Conservation (phyloP, 2,888 invertebrate genomes). For the Noctua pronuba region DNA sequence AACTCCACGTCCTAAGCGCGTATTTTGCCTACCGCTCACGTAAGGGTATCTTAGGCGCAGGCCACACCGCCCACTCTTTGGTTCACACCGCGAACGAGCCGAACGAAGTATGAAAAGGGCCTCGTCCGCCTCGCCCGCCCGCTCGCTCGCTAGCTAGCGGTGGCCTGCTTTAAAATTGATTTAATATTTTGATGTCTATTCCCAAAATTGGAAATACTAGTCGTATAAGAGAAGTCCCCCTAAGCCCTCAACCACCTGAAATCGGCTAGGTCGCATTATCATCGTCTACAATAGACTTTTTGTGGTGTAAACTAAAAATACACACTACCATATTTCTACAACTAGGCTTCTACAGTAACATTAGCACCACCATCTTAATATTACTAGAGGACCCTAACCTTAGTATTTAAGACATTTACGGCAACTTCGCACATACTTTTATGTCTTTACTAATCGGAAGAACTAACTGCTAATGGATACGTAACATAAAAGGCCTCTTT, state of each 20-base stretch:
- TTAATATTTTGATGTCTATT: too few species aligned
- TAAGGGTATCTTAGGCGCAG: too few species aligned
- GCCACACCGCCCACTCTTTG: too few species aligned
- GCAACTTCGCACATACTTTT: constrained; percentile 24
- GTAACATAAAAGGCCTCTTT: not conserved
- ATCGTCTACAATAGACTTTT: not conserved
- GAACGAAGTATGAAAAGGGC: too few species aligned
- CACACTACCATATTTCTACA: not conserved
- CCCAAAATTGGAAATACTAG: too few species aligned
- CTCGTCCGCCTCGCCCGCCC: too few species aligned
- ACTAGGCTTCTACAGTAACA: not conserved
- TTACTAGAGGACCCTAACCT: not conserved
- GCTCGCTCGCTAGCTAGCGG: too few species aligned
- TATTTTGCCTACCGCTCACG: too few species aligned
- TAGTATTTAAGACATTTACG: not conserved
- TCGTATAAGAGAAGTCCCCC: too few species aligned
- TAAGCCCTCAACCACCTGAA: not conserved
- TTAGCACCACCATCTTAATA: constrained; percentile 16
- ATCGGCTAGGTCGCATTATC: not conserved
- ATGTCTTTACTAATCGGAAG: not conserved
- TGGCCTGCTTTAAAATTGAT: too few species aligned
- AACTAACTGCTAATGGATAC: constrained; percentile 1
- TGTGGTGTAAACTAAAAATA: not conserved
- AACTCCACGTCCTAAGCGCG: too few species aligned
- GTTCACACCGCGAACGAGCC: too few species aligned